Percentiles rank a stretch among this genome's conserved stretches.
Evolutionary conservation across 2,888 invertebrate genomes (phyloP).

Genomic region (Yponomeuta malinellus): DNA sequence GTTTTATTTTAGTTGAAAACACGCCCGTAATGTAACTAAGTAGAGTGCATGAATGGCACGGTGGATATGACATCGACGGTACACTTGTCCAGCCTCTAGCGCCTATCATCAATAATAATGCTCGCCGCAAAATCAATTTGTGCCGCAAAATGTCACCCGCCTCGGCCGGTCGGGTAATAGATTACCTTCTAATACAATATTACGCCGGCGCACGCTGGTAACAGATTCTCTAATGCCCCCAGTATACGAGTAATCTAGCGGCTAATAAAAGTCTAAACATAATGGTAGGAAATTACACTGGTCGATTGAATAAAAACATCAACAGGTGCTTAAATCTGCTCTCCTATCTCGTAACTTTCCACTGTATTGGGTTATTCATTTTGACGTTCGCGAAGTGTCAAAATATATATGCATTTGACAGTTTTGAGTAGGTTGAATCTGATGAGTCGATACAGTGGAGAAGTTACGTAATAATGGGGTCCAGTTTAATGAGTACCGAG

Average conservation of each 20-base stretch:
- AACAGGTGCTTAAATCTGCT: not conserved
- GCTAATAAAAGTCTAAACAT: not conserved
- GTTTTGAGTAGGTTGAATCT: too few relatives aligned
- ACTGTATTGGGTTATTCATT: too few relatives aligned
- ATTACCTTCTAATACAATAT: constrained; percentile 10
- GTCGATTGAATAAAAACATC: constrained; percentile 3
- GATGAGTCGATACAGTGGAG: too few relatives aligned
- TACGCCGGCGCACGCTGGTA: not conserved
- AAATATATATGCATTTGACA: too few relatives aligned
- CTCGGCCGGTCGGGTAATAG: not conserved
- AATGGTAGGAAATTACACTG: not conserved
- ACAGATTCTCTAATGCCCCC: not conserved
- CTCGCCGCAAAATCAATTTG: not conserved
- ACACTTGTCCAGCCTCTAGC: too few relatives aligned
- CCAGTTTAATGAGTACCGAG: too few relatives aligned
- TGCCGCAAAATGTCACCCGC: not conserved
- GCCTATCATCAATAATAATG: constrained; percentile 4
- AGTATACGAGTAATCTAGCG: not conserved
- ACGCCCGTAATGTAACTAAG: not conserved
- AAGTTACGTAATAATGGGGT: too few relatives aligned
- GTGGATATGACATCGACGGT: too few relatives aligned
- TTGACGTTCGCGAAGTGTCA: too few relatives aligned
- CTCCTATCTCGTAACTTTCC: too few relatives aligned
- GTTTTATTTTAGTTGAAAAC: not conserved
- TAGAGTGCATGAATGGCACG: too few relatives aligned